phyloP scores from a whole-genome alignment of 2,888 invertebrate species.

The Agonum fuliginosum region DNA sequence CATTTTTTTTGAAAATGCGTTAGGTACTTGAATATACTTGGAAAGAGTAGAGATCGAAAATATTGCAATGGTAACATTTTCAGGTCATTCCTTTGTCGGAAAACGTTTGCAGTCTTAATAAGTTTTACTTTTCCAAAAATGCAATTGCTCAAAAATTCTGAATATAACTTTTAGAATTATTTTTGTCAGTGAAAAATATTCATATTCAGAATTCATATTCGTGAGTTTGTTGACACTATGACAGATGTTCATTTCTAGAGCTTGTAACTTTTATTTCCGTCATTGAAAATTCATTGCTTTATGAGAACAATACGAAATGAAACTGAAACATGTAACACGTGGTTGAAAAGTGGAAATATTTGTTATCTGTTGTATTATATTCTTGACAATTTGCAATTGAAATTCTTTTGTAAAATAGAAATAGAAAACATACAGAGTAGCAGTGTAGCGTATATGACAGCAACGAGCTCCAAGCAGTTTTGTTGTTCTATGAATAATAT shows the following conservation, averaged over 20 bases:
- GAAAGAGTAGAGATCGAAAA: too few relatives aligned
- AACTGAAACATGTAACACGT: not conserved
- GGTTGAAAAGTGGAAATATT: slow-evolving; percentile 9
- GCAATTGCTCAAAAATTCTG: too few relatives aligned
- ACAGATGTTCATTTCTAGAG: not conserved
- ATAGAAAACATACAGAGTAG: not conserved
- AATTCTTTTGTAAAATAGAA: too few relatives aligned
- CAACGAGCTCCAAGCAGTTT: too few relatives aligned
- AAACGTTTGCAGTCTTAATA: too few relatives aligned
- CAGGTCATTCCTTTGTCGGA: too few relatives aligned
- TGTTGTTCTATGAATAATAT: too few relatives aligned
- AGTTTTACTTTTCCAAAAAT: too few relatives aligned
- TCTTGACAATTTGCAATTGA: not conserved
- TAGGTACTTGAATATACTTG: too few relatives aligned
- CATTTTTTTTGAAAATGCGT: too few relatives aligned
- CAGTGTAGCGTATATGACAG: not conserved
- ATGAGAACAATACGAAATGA: slow-evolving; percentile 1
- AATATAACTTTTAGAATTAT: too few relatives aligned
- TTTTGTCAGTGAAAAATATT: not conserved
- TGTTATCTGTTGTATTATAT: not conserved
- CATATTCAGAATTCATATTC: slow-evolving; percentile 20
- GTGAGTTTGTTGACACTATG: not conserved
- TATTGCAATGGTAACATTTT: too few relatives aligned
- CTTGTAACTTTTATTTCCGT: slow-evolving; percentile 13
- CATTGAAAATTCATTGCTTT: slow-evolving; percentile 15